phyloP scores from a whole-genome alignment of 2,797 vertebrate species.

The Neoniphon sammara region DNA sequence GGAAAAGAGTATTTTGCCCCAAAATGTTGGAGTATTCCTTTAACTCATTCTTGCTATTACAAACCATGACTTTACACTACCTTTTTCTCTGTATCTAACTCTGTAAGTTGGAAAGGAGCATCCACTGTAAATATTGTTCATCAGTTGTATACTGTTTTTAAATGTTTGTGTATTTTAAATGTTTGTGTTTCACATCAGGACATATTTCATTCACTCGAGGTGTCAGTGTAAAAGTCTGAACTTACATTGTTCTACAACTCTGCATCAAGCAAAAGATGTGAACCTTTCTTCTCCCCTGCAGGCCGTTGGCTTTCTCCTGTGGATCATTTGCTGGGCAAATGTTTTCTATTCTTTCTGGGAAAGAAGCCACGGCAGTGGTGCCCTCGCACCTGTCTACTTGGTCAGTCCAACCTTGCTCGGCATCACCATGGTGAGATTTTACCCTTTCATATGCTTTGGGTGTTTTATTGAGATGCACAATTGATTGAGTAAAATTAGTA shows the following conservation, averaged over 20 bases:
- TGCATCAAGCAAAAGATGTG: neutral
- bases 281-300: conserved; percentile 57
- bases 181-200: too few relatives aligned
- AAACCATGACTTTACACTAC: too few relatives aligned
- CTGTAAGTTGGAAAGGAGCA: too few relatives aligned
- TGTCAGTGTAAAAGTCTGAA: neutral
- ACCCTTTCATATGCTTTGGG: neutral
- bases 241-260: too few relatives aligned
- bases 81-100: too few relatives aligned
- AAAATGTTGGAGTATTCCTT: too few relatives aligned
- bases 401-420: conserved; percentile 92
- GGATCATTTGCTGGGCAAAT: conserved; percentile 98
- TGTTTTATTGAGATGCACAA: too few relatives aligned
- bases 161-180: too few relatives aligned
- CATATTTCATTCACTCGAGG: neutral
- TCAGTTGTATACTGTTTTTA: too few relatives aligned
- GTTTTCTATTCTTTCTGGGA: conserved; percentile 98
- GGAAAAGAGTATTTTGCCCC: too few relatives aligned
- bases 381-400: conserved; percentile 83
- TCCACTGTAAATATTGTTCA: neutral
- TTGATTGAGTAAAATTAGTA: too few relatives aligned
- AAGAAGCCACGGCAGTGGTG: conserved; percentile 81
- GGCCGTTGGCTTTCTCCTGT: conserved; percentile 90
- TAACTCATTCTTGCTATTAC: too few relatives aligned
- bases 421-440: conserved; percentile 91